Evolutionary conservation across 2,797 vertebrate species (phyloP), one percentile per base, ranked within the genome.

Genomic region (Bovichtus variegatus): DNA sequence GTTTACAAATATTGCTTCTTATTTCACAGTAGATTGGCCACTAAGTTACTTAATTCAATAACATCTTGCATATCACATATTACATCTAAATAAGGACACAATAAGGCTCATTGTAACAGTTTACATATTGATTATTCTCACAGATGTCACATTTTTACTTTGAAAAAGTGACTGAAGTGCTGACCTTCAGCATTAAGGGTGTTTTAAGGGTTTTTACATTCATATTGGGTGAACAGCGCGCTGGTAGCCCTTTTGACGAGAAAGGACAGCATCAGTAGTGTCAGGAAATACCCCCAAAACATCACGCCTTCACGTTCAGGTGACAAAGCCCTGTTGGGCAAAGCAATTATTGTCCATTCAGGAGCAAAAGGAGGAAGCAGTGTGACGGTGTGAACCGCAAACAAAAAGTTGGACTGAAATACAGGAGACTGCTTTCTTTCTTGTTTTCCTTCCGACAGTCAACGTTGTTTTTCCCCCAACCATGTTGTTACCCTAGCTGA

Each of bases 381-480:
- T 5, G n/a, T 13, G 11, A 16, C 16, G 0, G 16, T 43, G 2
- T n/a, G 3, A 43, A 23, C 9, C 50, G 55, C 25, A 34, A 40
- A 49, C 29, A 38, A 19, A 29, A 47, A 55, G 18, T n/a, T 5
- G 2, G 2, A 19, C 9, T 31, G 11, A 63, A 47, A 34, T 4
- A 9, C 36, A 2, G 6, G 18, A 19, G n/a, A 16, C 23, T 1
- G 1, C n/a, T 62, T 23, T 49, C 2, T 63, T 34, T 21, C 23
- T 66, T 66, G 49, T 43, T 46, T 68, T 68, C 31, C 34, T 46
- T 55, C n/a, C 13, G 47, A 47, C 15, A 25, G 21, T 25, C 13
- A 59, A 6, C 1, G 2, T 9, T 38, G 55, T n/a, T n/a, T 58
- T 58, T 59, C 38, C 60, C 16, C 25, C 1, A 27, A 18, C 38